phyloP scores from a whole-genome alignment of 1,140 invertebrate genomes.

The Drosophila asahinai region DNA sequence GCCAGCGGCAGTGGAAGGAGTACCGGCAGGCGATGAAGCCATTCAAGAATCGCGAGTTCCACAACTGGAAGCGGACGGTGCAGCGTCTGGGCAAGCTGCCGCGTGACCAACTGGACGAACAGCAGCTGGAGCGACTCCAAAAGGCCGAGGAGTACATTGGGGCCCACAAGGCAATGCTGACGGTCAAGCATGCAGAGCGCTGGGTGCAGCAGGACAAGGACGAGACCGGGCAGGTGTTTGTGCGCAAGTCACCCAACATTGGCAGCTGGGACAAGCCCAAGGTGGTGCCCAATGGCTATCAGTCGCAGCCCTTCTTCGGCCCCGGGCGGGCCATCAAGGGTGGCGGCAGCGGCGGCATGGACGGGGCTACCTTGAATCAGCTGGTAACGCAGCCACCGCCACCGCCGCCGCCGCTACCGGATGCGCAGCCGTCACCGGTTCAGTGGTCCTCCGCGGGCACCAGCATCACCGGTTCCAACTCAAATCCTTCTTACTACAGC shows the following conservation, averaged over 20 bases:
- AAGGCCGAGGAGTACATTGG: conserved; percentile 73
- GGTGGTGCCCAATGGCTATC: not conserved
- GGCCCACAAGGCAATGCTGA: conserved; percentile 74
- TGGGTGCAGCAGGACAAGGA: conserved; percentile 65
- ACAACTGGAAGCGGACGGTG: conserved; percentile 72
- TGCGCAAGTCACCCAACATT: conserved; percentile 39
- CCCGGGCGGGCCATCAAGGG: conserved; percentile 71
- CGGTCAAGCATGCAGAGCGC: conserved; percentile 71
- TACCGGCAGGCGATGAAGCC: conserved; percentile 80
- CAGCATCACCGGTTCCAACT: conserved; percentile 23
- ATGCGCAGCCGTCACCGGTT: not conserved
- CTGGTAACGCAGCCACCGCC: conserved; percentile 8
- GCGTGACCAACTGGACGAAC: conserved; percentile 65
- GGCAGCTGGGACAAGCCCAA: conserved; percentile 46
- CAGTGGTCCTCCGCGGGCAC: not conserved
- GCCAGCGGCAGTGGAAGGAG: conserved; percentile 72
- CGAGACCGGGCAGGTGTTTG: conserved; percentile 47
- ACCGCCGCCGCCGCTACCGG: conserved; percentile 21
- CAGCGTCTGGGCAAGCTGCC: conserved; percentile 75
- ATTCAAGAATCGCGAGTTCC: conserved; percentile 79
- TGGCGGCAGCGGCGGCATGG: conserved; percentile 30
- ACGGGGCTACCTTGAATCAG: not conserved
- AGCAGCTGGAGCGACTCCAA: conserved; percentile 57
- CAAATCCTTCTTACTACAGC: conserved; percentile 41
- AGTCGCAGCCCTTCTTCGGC: conserved; percentile 37